These are phyloP conservation scores for Crioceris asparagi DNA, from an alignment of 2,888 invertebrate species.

Conservation along the genomic window DNA sequence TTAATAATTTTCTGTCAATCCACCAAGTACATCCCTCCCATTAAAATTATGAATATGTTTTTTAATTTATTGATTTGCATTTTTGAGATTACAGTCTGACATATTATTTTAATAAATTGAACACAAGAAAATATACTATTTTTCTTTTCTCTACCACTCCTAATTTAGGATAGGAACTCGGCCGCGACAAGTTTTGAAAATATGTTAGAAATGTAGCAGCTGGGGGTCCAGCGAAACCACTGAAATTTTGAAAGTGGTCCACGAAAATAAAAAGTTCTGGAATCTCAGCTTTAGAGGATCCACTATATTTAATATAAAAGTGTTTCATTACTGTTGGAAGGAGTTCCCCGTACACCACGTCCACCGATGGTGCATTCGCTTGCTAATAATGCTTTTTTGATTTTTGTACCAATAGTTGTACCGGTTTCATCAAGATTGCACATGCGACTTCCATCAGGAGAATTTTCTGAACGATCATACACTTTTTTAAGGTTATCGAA, in stretches of 20 bases:
- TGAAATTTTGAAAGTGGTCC: background rate
- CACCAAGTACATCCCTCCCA: slow-evolving; percentile 5
- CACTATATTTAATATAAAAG: too few species aligned
- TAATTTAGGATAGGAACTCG: background rate
- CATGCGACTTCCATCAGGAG: too few species aligned
- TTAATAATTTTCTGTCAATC: slow-evolving; percentile 3
- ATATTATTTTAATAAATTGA: background rate
- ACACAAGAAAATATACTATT: background rate
- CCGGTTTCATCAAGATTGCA: too few species aligned
- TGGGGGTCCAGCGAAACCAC: background rate
- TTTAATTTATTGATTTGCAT: slow-evolving; percentile 1
- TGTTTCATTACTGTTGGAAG: too few species aligned
- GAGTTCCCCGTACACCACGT: too few species aligned
- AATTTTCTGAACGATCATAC: too few species aligned
- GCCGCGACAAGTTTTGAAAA: background rate
- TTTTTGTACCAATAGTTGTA: too few species aligned
- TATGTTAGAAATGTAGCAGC: background rate
- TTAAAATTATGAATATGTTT: slow-evolving; percentile 2
- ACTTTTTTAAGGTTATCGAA: too few species aligned
- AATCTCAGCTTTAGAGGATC: background rate
- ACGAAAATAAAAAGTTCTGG: background rate
- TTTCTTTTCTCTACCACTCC: background rate
- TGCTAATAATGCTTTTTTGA: too few species aligned
- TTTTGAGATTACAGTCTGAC: background rate
- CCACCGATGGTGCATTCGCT: too few species aligned